Percentiles rank a stretch among this genome's conserved stretches.
Evolutionary conservation across 1,140 invertebrate genomes (phyloP).

Genomic region (Plutomurus gul): DNA sequence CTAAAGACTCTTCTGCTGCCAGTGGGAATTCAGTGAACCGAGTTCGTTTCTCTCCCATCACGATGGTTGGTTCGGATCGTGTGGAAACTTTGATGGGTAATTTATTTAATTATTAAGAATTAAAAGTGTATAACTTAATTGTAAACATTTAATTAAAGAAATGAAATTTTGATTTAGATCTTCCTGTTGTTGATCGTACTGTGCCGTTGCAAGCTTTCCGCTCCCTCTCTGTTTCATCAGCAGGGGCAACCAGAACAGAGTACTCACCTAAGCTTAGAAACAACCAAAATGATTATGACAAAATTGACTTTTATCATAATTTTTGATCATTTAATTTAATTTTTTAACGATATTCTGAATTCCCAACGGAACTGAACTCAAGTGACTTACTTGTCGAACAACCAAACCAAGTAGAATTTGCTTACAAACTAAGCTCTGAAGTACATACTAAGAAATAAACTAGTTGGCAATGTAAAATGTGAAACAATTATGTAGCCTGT

Average conservation of each 20-base stretch:
- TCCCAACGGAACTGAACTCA: background rate
- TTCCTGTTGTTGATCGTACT: conserved; percentile 68
- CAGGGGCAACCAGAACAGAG: background rate
- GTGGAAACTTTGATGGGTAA: conserved; percentile 56
- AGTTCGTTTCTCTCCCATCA: conserved; percentile 79
- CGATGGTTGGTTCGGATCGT: conserved; percentile 58
- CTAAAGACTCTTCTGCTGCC: conserved; percentile 70
- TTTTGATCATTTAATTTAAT: conserved; percentile 35
- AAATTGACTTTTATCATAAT: conserved; percentile 39
- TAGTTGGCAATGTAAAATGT: too few relatives aligned
- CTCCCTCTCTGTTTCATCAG: conserved; percentile 20
- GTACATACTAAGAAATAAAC: background rate
- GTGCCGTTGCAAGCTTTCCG: conserved; percentile 64
- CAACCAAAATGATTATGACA: conserved; percentile 41
- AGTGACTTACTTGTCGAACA: background rate
- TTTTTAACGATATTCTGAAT: conserved; percentile 8
- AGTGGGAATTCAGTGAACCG: conserved; percentile 59
- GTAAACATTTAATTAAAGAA: too few relatives aligned
- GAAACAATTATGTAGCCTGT: too few relatives aligned
- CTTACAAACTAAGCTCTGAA: too few relatives aligned
- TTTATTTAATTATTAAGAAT: background rate
- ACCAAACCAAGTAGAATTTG: background rate
- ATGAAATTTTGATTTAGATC: too few relatives aligned
- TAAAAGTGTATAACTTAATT: too few relatives aligned
- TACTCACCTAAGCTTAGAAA: conserved; percentile 40